These are phyloP conservation scores for Malachius bipustulatus DNA, from an alignment of 2,888 invertebrate species.

Conservation along the genomic window DNA sequence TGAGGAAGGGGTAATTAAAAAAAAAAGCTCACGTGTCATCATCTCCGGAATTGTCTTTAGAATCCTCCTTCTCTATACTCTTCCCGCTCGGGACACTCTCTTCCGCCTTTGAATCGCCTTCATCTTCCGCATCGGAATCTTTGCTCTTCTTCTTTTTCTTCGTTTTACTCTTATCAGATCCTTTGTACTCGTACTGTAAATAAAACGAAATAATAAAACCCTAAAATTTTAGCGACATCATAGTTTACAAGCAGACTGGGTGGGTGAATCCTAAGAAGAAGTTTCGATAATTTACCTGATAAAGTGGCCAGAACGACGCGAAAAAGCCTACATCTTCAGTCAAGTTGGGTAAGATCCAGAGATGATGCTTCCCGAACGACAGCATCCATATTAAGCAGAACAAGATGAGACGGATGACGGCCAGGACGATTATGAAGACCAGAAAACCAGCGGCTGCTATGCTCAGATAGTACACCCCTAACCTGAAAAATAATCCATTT, in stretches of 20 bases:
- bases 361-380: conserved; percentile 80
- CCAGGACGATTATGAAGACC: conserved; percentile 82
- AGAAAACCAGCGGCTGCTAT: conserved; percentile 91
- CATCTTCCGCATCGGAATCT: conserved; percentile 60
- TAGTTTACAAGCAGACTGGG: conserved; percentile 5
- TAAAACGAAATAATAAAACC: not conserved
- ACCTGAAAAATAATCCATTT: conserved; percentile 44
- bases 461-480: conserved; percentile 94
- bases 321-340: conserved; percentile 99
- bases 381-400: conserved; percentile 85
- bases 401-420: conserved; percentile 77
- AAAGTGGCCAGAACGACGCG: conserved; percentile 96
- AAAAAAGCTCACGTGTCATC: conserved; percentile 19
- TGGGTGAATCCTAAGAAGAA: conserved; percentile 5
- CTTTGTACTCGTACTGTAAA: conserved; percentile 71
- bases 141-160: conserved; percentile 71
- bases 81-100: conserved; percentile 20
- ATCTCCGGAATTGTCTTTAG: conserved; percentile 21
- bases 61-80: conserved; percentile 21
- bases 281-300: conserved; percentile 65
- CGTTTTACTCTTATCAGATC: conserved; percentile 44
- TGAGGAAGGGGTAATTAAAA: not conserved
- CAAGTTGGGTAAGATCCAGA: conserved; percentile 98
- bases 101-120: conserved; percentile 31
- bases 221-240: not conserved